Evolutionary conservation across 2,797 vertebrate genomes (phyloP).

Genomic region (Zenarchopterus dispar): DNA sequence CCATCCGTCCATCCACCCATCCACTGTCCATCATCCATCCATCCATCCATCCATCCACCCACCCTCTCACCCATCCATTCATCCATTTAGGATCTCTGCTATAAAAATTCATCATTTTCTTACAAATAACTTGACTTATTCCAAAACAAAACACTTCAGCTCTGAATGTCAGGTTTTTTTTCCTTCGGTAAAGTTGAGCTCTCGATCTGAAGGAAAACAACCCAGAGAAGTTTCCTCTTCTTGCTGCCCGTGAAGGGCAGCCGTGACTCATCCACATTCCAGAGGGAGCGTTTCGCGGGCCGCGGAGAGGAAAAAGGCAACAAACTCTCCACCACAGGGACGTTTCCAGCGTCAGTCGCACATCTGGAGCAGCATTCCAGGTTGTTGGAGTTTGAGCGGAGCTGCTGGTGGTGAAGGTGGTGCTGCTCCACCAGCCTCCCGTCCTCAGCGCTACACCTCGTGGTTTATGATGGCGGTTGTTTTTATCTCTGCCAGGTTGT

Average conservation of each 20-base stretch:
- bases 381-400: conserved; percentile 53
- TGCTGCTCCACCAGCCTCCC: background rate
- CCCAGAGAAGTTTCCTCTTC: conserved; percentile 41
- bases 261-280: conserved; percentile 77
- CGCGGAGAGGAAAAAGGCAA: conserved; percentile 46
- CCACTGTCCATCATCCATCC: too few species aligned
- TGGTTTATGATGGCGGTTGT: conserved; percentile 19
- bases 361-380: conserved; percentile 69
- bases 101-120: too few species aligned
- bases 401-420: conserved; percentile 48
- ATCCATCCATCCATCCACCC: too few species aligned
- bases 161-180: conserved; percentile 19
- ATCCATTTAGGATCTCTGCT: too few species aligned
- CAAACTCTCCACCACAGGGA: conserved; percentile 45
- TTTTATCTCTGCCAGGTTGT: conserved; percentile 62
- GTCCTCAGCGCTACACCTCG: too few species aligned
- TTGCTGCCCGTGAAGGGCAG: conserved; percentile 58
- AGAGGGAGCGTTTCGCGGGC: conserved; percentile 56
- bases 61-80: too few species aligned
- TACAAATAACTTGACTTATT: too few species aligned
- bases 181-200: conserved; percentile 8
- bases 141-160: background rate
- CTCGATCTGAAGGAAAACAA: conserved; percentile 40
- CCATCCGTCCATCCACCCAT: too few species aligned
- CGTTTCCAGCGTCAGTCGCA: conserved; percentile 59